Evolutionary conservation across 2,888 invertebrate genomes (phyloP).

Genomic region (Nipponacmea schrenckii): DNA sequence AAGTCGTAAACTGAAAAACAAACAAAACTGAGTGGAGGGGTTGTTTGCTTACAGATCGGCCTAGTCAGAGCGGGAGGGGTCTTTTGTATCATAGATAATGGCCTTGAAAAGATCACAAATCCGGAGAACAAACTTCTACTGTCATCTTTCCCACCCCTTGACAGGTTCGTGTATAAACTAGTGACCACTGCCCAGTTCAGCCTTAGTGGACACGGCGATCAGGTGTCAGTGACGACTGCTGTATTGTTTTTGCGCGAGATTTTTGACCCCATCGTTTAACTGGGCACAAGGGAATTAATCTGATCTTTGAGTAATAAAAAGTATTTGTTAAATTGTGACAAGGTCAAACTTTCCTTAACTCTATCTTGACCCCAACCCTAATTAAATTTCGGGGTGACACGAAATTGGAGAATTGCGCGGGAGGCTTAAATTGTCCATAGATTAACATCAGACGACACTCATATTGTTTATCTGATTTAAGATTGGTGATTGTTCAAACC

Average conservation of each 20-base stretch:
- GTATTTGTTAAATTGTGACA: constrained; percentile 8
- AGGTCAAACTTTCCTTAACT: constrained; percentile 4
- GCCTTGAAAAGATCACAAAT: constrained; percentile 8
- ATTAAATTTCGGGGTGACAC: not conserved
- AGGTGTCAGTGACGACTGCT: constrained; percentile 5
- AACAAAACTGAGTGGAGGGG: constrained; percentile 4
- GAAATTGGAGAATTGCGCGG: constrained; percentile 6
- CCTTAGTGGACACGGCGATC: constrained; percentile 5
- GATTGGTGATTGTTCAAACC: too few relatives aligned
- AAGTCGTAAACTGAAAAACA: constrained; percentile 7
- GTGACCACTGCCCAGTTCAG: not conserved
- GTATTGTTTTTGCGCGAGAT: constrained; percentile 2
- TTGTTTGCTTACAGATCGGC: constrained; percentile 7
- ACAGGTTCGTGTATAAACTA: constrained; percentile 7
- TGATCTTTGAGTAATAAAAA: constrained; percentile 6
- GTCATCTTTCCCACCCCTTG: constrained; percentile 8
- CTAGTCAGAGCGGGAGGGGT: constrained; percentile 8
- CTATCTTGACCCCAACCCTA: not conserved
- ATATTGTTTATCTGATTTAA: too few relatives aligned
- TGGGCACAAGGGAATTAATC: constrained; percentile 1
- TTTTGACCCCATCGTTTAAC: constrained; percentile 9
- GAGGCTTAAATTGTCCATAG: not conserved
- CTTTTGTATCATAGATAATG: constrained; percentile 1
- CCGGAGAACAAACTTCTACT: not conserved
- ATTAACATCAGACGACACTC: too few relatives aligned